Base-by-base conservation (phyloP, 1,140 invertebrate genomes). In the Sitodiplosis mosellana region DNA sequence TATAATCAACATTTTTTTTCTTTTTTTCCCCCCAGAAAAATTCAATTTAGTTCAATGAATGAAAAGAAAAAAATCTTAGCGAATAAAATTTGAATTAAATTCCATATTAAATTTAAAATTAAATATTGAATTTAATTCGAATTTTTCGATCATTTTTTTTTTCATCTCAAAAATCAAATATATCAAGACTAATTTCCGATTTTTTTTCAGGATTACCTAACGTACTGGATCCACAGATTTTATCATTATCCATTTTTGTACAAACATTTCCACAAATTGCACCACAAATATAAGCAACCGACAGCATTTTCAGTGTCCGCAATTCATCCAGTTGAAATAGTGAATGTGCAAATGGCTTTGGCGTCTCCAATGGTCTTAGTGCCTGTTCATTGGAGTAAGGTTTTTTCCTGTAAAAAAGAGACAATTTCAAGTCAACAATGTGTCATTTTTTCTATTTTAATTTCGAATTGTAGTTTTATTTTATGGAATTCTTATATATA, bases 221-320 rank as follows among this genome's bases (percentile, higher is more conserved):
- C 78, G 0, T 83, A 82, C 58, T 76, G 78, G 60, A 54, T 74
- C 20, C 80, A 83, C 58, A 63, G 80, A 2, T 54, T 77, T 45
- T 81, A 78, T 59, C 81, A 83, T 56, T 72, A 64, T 1, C 78
- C 77, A 2, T 78, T 68, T 53, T 52, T 83, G 17, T 83, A 83
- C 68, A 79, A 76, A 55, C 55, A 73, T 51, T 81, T 83, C 57
- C 81, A 84, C 63, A 82, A 81, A 58, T 60, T 80, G 0, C 80
- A 83, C 54, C 80, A 83, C 63, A 76, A 73, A 51, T 83, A 82
- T 62, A 80, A 80, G 58, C 77, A 81, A 57, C 80, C 80, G 0
- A 82, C 80, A 0, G 77, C 78, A 2, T 83, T 81, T 63, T 80
- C 78, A 1, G 77, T 80, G 0, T 80, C 78, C 1, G 80, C 80